Percentiles rank a stretch among this genome's conserved stretches.
Evolutionary conservation across 92 coral and sea anemone species (phyloP).

Genomic region (Zoanthus solanderi): DNA sequence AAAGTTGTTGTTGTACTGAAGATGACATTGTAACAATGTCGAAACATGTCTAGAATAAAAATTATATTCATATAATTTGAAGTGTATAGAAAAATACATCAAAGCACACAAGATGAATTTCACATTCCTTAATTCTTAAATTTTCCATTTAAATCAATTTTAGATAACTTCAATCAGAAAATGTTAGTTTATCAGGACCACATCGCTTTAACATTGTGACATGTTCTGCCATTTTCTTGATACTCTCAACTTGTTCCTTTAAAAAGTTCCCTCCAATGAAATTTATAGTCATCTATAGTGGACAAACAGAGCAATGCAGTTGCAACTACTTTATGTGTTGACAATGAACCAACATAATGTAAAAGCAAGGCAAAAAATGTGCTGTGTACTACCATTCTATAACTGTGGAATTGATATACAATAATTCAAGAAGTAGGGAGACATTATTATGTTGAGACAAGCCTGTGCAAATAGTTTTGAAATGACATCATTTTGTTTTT

Average conservation of each 20-base stretch:
- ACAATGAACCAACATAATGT: background rate
- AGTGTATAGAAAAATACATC: too few species aligned
- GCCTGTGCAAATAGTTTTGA: too few species aligned
- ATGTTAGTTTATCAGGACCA: conserved; percentile 81
- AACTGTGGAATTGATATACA: too few species aligned
- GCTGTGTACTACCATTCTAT: background rate
- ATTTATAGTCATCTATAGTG: conserved; percentile 71
- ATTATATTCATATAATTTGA: too few species aligned
- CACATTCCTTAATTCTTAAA: background rate
- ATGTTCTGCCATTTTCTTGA: conserved; percentile 74
- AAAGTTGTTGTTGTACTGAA: too few species aligned
- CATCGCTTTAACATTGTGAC: conserved; percentile 75
- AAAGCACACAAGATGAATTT: too few species aligned
- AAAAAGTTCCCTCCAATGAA: conserved; percentile 78
- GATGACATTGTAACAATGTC: too few species aligned
- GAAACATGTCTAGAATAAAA: too few species aligned
- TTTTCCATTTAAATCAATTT: background rate
- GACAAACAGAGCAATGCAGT: conserved; percentile 37
- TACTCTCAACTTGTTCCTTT: conserved; percentile 83
- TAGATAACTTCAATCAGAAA: conserved; percentile 54
- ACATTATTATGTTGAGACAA: too few species aligned
- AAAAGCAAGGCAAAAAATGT: background rate
- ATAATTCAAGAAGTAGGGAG: too few species aligned
- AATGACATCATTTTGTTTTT: too few species aligned
- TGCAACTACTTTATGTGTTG: conserved; percentile 3